A percentile compares a stretch with the other conserved stretches of the same genome.
phyloP scores from a whole-genome alignment of 2,797 vertebrate genomes.

The Anguilla marmorata region DNA sequence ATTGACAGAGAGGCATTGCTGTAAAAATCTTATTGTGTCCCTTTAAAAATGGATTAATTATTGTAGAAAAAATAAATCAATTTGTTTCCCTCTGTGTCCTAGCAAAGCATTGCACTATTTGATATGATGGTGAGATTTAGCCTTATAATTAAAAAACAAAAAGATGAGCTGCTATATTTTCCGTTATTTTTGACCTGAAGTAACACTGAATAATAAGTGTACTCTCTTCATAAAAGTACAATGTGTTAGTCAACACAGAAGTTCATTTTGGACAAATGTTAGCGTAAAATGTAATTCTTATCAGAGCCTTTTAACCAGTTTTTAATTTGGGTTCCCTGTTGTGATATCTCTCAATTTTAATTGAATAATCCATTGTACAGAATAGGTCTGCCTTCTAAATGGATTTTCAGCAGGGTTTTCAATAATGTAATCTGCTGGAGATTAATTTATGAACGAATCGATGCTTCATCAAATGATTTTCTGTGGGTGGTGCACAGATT shows the following conservation, averaged over 20 bases:
- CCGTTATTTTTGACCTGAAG: not conserved
- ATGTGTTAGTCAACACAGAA: not conserved
- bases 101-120: not conserved
- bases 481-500: slow-evolving; percentile 43
- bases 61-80: not conserved
- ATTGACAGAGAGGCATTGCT: slow-evolving; percentile 12
- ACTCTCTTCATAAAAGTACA: not conserved
- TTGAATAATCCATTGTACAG: slow-evolving; percentile 12
- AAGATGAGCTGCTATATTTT: too few species aligned
- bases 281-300: not conserved
- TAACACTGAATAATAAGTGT: not conserved
- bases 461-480: slow-evolving; percentile 63
- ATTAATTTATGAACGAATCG: slow-evolving; percentile 54
- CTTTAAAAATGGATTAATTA: slow-evolving; percentile 9
- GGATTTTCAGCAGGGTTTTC: slow-evolving; percentile 45
- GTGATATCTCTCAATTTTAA: not conserved
- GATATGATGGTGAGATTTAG: not conserved
- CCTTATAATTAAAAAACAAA: not conserved
- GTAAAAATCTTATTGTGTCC: slow-evolving; percentile 26
- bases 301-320: not conserved
- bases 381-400: slow-evolving; percentile 39
- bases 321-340: not conserved
- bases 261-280: not conserved
- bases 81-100: not conserved
- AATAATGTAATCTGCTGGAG: slow-evolving; percentile 48